These are phyloP conservation scores for Ptilonorhynchus violaceus DNA, from an alignment of 2,113 vertebrate genomes.

Conservation along the genomic window DNA sequence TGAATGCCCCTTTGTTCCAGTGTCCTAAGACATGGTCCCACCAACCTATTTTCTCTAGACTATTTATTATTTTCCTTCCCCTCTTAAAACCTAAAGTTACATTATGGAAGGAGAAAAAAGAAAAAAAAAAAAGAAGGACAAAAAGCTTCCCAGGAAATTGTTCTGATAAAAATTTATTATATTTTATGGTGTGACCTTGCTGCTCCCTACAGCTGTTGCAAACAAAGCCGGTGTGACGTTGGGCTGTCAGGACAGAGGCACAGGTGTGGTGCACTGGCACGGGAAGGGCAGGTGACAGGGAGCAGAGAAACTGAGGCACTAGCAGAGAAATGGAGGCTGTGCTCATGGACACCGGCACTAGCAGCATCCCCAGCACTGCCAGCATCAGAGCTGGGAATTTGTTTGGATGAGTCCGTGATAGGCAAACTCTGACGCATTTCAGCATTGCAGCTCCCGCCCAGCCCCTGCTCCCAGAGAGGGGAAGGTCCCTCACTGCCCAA, in stretches of 20 bases:
- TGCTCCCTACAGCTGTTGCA: background rate
- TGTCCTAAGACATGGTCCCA: fast-evolving
- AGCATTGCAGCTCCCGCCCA: background rate
- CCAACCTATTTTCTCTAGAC: background rate
- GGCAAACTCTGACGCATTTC: background rate
- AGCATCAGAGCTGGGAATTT: background rate
- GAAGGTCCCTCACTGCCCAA: background rate
- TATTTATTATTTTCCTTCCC: constrained; percentile 19
- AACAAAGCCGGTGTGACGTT: fast-evolving
- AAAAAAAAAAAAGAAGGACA: background rate
- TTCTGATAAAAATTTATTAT: background rate
- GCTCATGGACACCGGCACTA: fast-evolving
- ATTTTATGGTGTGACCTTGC: background rate
- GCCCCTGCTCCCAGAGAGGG: background rate
- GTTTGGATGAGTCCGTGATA: background rate
- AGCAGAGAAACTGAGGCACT: background rate
- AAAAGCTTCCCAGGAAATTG: background rate
- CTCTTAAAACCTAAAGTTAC: background rate
- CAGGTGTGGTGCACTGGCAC: background rate
- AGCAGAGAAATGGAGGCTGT: background rate
- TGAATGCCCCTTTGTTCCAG: background rate
- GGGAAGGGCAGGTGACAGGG: fast-evolving
- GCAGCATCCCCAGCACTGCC: background rate
- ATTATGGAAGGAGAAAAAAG: background rate
- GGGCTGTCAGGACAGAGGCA: background rate